Percentiles rank a stretch among this genome's conserved stretches.
These are phyloP conservation scores for Oasisia sp. DNA, from an alignment of 2,888 invertebrate genomes.

Conservation along the genomic window DNA sequence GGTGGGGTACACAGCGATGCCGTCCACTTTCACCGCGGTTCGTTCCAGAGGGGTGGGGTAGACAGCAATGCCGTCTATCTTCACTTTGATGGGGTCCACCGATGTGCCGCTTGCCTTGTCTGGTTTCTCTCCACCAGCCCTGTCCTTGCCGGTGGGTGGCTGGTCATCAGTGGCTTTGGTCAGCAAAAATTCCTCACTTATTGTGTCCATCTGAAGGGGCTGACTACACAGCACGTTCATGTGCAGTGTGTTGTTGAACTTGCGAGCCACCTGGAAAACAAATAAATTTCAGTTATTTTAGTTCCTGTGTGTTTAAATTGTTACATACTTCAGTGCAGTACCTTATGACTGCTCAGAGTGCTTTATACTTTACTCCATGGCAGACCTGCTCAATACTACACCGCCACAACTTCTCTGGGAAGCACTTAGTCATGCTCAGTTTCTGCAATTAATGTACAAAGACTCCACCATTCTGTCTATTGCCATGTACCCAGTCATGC, in stretches of 20 bases:
- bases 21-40: background rate
- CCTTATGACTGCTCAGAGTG: too few species aligned
- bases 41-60: background rate
- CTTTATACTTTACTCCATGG: too few species aligned
- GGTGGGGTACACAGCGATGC: background rate
- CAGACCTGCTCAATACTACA: too few species aligned
- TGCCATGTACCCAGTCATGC: too few species aligned
- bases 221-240: background rate
- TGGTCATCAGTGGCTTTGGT: background rate
- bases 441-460: too few species aligned
- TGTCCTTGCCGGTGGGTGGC: background rate
- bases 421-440: too few species aligned
- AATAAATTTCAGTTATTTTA: background rate
- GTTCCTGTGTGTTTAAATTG: background rate
- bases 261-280: background rate
- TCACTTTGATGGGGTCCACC: background rate
- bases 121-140: background rate
- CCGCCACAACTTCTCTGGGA: too few species aligned
- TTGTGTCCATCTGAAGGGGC: background rate
- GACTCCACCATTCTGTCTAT: too few species aligned
- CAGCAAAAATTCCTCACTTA: background rate
- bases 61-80: background rate
- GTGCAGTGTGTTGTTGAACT: slow-evolving; percentile 1
- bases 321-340: too few species aligned
- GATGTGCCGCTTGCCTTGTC: background rate